These are phyloP conservation scores for Adelosebastes latens DNA, from an alignment of 2,797 vertebrate species.

Conservation along the genomic window DNA sequence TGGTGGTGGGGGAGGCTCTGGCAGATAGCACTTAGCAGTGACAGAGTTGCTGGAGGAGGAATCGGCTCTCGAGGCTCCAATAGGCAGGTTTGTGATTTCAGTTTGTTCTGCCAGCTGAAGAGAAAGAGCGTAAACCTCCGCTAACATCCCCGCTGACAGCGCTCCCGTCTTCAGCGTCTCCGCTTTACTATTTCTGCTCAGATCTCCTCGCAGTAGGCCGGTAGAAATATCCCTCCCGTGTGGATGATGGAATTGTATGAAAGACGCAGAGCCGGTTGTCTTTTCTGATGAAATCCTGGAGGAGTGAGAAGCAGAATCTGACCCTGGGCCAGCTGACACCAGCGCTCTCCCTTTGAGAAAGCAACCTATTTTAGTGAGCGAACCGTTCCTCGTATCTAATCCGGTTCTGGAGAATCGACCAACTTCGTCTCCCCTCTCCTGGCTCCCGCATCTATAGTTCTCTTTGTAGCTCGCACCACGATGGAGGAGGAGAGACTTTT, in stretches of 20 bases:
- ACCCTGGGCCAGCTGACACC: conserved; percentile 41
- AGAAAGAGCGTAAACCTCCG: conserved; percentile 37
- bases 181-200: conserved; percentile 29
- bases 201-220: not conserved
- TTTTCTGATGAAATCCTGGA: conserved; percentile 48
- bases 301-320: conserved; percentile 44
- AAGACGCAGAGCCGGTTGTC: conserved; percentile 17
- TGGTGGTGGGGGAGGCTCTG: conserved; percentile 28
- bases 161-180: not conserved
- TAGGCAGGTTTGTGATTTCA: conserved; percentile 34
- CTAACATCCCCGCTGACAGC: conserved; percentile 25
- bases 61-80: conserved; percentile 17
- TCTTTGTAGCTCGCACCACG: conserved; percentile 47
- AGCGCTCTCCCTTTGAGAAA: conserved; percentile 14
- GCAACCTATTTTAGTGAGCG: conserved; percentile 38
- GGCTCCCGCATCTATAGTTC: conserved; percentile 44
- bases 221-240: conserved; percentile 17
- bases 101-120: conserved; percentile 31
- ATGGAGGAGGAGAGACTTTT: conserved; percentile 29
- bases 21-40: conserved; percentile 10
- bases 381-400: conserved; percentile 28
- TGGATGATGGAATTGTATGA: conserved; percentile 29
- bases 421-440: conserved; percentile 27
- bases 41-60: conserved; percentile 23
- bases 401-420: conserved; percentile 21